Conservation (phyloP, 2,888 invertebrate genomes). For the Philopedon plagiatum region DNA sequence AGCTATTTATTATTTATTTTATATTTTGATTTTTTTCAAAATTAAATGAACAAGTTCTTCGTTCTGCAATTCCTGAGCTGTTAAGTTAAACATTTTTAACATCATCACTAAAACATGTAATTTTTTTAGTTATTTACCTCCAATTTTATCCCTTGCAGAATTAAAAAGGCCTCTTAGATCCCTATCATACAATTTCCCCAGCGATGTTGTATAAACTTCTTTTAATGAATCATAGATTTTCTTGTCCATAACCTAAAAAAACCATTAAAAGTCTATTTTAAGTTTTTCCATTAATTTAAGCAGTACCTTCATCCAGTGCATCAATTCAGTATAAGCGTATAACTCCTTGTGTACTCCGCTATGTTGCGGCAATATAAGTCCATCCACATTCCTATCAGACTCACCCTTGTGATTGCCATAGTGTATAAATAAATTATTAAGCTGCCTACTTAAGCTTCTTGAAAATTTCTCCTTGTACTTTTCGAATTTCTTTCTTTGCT, state of each 20-base stretch:
- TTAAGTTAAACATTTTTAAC: no score
- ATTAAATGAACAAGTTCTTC: no score
- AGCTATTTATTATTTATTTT: no score
- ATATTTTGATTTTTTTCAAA: no score
- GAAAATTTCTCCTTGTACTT: conserved; percentile 86
- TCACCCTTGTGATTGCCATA: conserved; percentile 84
- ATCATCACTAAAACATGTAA: no score
- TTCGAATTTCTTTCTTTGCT: conserved; percentile 84
- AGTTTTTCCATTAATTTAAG: background rate
- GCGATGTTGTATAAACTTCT: conserved; percentile 85
- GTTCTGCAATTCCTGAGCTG: no score
- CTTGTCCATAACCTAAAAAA: conserved; percentile 78
- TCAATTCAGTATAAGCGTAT: conserved; percentile 88
- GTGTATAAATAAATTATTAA: conserved; percentile 96
- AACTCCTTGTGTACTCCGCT: conserved; percentile 88
- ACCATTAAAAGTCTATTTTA: conserved; percentile 1
- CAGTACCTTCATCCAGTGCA: conserved; percentile 87
- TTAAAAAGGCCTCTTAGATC: conserved; percentile 87
- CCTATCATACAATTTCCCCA: conserved; percentile 91
- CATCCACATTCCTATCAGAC: conserved; percentile 69
- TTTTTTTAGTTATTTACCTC: no score
- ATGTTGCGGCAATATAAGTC: conserved; percentile 80
- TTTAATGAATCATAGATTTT: conserved; percentile 86
- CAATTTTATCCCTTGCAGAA: conserved; percentile 74
- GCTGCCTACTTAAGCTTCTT: conserved; percentile 86